phyloP scores from a whole-genome alignment of 1,140 invertebrate genomes.

The Prorops nasuta region DNA sequence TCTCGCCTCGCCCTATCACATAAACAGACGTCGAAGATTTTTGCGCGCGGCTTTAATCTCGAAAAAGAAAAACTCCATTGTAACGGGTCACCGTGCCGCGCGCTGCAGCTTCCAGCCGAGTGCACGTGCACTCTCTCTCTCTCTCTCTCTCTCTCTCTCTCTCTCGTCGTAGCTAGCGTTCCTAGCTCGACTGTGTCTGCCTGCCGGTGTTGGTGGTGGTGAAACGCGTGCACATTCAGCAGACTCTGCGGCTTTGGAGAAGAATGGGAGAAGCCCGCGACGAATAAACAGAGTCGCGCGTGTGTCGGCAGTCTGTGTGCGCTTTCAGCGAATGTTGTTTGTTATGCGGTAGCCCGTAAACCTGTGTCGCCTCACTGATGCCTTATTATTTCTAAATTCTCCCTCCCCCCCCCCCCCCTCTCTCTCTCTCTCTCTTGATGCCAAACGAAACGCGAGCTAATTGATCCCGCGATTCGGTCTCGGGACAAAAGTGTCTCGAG shows the following conservation, averaged over 20 bases:
- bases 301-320: not conserved
- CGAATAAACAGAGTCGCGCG: constrained; percentile 11
- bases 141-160: constrained; percentile 8
- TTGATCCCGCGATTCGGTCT: constrained; percentile 8
- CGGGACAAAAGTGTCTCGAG: constrained; percentile 11
- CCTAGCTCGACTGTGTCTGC: too few relatives aligned
- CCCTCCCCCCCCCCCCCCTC: not conserved
- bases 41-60: too few relatives aligned
- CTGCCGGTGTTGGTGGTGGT: too few relatives aligned
- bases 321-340: constrained; percentile 26
- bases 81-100: too few relatives aligned
- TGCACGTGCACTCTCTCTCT: constrained; percentile 22
- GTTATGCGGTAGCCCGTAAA: constrained; percentile 23
- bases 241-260: too few relatives aligned
- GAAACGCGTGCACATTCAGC: too few relatives aligned
- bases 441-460: constrained; percentile 35
- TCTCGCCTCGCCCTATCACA: too few relatives aligned
- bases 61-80: too few relatives aligned
- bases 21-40: too few relatives aligned
- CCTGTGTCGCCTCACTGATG: not conserved
- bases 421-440: not conserved
- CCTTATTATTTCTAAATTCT: constrained; percentile 32
- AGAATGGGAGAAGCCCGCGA: constrained; percentile 3
- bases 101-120: too few relatives aligned
- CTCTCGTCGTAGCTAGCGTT: constrained; percentile 9